Evolutionary conservation across 2,888 invertebrate species (phyloP), one percentile per base, ranked within the genome.

Genomic region (Charanyca ferruginea): DNA sequence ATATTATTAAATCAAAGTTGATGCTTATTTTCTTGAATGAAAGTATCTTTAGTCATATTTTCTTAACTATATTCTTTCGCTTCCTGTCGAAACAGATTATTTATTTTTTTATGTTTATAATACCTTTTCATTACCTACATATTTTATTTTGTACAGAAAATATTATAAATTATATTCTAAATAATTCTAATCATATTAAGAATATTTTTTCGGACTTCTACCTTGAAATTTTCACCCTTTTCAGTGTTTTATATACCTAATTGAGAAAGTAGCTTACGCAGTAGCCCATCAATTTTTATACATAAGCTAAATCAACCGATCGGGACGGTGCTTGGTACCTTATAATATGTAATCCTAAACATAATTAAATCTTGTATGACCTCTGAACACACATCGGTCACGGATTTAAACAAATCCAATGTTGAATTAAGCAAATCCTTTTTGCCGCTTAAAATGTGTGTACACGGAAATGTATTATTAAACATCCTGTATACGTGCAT

Each of bases 401-500:
- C 41, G 48, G 68, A 71, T 73, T 77, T 71, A 52, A 73, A 75
- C 66, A 77, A 81, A 82, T 73, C 84, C 84, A 57, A 68, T 84
- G 85, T 84, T 85, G 87, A 87, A 85, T 85, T 80, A 84, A 80
- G 76, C 80, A 83, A 88, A 87, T 85, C 86, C 79, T 70, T 85
- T 84, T 84, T 83, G 52, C 51, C 45, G 70, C 67, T 73, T 76
- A 64, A 80, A 74, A 63, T 65, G 67, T 72, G 67, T 72, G 66
- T 68, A 62, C 47, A 66, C 54, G 49, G 55, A 62, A 62, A 59
- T 63, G n/a, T 64, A 57, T 73, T 20, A 38, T 16, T 25, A 41
- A 41, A 60, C 32, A 35, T 9, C n/a, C 23, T n/a, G 18, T 52
- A 51, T 42, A 41, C 32, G 28, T 23, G 44, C 35, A 16, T 20